Evolutionary conservation across 2,888 invertebrate genomes (phyloP).

Genomic region (Agrotis segetum): DNA sequence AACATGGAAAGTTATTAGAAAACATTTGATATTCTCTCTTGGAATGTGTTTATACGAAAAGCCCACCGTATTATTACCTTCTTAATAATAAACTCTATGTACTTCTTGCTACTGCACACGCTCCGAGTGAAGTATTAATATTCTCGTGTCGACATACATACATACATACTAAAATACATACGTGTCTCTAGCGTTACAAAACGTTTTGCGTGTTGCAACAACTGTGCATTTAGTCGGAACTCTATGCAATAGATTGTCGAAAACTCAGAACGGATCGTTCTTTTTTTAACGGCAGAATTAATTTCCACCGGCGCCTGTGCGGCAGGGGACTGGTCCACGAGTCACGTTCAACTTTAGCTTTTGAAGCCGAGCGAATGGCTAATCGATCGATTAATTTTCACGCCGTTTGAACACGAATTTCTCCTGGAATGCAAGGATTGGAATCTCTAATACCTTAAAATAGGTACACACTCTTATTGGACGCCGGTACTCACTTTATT

Average conservation of each 20-base stretch:
- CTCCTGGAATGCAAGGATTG: slow-evolving; percentile 76
- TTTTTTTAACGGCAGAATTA: slow-evolving; percentile 83
- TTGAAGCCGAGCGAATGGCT: slow-evolving; percentile 84
- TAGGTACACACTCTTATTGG: slow-evolving; percentile 31
- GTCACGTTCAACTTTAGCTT: slow-evolving; percentile 87
- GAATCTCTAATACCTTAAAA: slow-evolving; percentile 66
- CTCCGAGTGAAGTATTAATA: slow-evolving; percentile 70
- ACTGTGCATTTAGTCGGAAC: slow-evolving; percentile 71
- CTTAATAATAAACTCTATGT: slow-evolving; percentile 16
- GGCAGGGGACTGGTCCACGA: slow-evolving; percentile 81
- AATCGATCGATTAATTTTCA: slow-evolving; percentile 90
- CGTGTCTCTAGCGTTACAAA: slow-evolving; percentile 54
- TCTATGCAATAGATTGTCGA: slow-evolving; percentile 77
- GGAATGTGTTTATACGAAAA: slow-evolving; percentile 34
- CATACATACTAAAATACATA: slow-evolving; percentile 7
- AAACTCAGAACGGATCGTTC: slow-evolving; percentile 74
- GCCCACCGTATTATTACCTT: slow-evolving; percentile 20
- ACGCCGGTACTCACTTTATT: slow-evolving; percentile 31
- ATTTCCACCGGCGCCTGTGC: slow-evolving; percentile 78
- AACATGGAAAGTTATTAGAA: background rate
- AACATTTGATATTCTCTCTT: slow-evolving; percentile 9
- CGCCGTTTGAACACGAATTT: slow-evolving; percentile 84
- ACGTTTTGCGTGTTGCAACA: slow-evolving; percentile 69
- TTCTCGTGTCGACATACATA: slow-evolving; percentile 64
- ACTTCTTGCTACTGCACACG: slow-evolving; percentile 41